These are phyloP conservation scores for Monoplex corrugatus DNA, from an alignment of 2,888 invertebrate species.

Conservation along the genomic window DNA sequence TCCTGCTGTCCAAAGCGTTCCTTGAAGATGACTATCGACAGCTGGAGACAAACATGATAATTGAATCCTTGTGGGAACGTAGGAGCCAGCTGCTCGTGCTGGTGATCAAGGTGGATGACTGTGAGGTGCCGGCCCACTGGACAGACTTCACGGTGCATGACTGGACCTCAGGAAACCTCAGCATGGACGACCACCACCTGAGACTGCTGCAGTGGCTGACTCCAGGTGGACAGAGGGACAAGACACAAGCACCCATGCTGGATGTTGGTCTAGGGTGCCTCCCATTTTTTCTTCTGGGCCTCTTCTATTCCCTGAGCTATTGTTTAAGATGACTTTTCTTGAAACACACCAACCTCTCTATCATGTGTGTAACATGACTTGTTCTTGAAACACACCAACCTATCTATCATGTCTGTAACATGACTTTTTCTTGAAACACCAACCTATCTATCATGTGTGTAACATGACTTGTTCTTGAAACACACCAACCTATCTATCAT, in stretches of 20 bases:
- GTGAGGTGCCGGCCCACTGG: neutral
- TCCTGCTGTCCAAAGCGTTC: neutral
- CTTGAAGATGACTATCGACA: neutral
- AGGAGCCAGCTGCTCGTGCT: neutral
- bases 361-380: neutral
- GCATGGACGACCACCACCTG: neutral
- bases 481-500: too few species aligned
- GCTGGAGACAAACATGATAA: neutral
- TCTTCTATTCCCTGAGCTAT: neutral
- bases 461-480: too few species aligned
- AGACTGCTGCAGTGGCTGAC: neutral
- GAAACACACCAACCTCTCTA: neutral
- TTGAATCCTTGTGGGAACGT: neutral
- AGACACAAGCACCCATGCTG: too few species aligned
- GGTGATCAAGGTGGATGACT: conserved; percentile 4
- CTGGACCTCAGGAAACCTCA: conserved; percentile 29
- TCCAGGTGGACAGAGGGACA: neutral
- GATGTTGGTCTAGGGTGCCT: neutral
- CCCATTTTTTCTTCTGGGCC: neutral
- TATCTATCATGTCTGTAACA: too few species aligned
- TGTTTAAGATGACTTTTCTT: neutral
- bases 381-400: neutral
- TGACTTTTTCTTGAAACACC: too few species aligned
- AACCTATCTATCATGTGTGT: too few species aligned
- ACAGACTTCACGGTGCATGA: neutral